These are phyloP conservation scores for Pseudoips prasinana DNA, from an alignment of 2,888 invertebrate species.

Conservation along the genomic window DNA sequence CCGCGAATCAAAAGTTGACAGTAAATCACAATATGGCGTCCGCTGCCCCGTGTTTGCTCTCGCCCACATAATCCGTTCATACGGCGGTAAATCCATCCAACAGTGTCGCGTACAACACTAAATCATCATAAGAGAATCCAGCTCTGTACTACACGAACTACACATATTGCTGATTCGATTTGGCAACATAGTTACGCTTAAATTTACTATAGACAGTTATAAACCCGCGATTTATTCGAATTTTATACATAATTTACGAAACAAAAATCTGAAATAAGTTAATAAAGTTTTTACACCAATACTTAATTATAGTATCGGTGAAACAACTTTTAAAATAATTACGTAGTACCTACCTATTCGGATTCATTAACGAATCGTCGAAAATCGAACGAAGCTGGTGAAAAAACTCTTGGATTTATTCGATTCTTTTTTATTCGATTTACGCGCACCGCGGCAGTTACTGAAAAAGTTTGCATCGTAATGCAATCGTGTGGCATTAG, in stretches of 20 bases:
- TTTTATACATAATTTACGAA: constrained; percentile 37
- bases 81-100: constrained; percentile 79
- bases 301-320: constrained; percentile 5
- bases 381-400: constrained; percentile 55
- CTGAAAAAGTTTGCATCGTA: constrained; percentile 79
- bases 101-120: constrained; percentile 72
- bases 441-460: constrained; percentile 59
- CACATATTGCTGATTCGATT: constrained; percentile 53
- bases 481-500: constrained; percentile 77
- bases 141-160: constrained; percentile 50
- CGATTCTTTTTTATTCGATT: constrained; percentile 67
- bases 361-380: constrained; percentile 66
- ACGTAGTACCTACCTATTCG: constrained; percentile 48
- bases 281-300: too few species aligned
- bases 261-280: constrained; percentile 31
- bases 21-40: constrained; percentile 79
- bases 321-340: constrained; percentile 43
- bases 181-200: constrained; percentile 46
- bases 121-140: constrained; percentile 82
- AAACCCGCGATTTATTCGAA: constrained; percentile 33
- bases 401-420: constrained; percentile 68
- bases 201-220: constrained; percentile 34
- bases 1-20: constrained; percentile 77
- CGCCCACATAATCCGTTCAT: constrained; percentile 82
- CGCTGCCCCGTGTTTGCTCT: constrained; percentile 79